Conservation (phyloP, 2,888 invertebrate genomes). For the Yponomeuta malinellus region DNA sequence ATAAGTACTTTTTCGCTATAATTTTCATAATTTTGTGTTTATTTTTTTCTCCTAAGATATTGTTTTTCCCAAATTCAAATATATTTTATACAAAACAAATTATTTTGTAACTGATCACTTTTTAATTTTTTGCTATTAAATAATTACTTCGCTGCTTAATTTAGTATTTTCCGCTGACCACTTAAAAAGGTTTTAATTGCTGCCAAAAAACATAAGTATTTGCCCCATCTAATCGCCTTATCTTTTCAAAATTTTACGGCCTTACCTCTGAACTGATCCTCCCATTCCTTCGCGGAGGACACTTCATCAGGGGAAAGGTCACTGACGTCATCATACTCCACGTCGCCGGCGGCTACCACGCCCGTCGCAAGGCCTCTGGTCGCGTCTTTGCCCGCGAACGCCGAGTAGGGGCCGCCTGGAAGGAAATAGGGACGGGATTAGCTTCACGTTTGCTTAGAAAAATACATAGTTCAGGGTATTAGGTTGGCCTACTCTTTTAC, state of each 20-base stretch:
- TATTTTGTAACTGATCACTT: too few species aligned
- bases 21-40: too few species aligned
- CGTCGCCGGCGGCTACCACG: constrained; percentile 53
- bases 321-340: constrained; percentile 62
- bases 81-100: too few species aligned
- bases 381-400: constrained; percentile 62
- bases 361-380: constrained; percentile 64
- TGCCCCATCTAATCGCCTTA: too few species aligned
- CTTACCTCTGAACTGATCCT: constrained; percentile 65
- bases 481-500: not conserved
- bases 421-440: constrained; percentile 19
- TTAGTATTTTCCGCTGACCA: too few species aligned
- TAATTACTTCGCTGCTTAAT: too few species aligned
- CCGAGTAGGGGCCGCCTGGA: constrained; percentile 65
- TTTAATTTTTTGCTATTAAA: too few species aligned
- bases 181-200: too few species aligned
- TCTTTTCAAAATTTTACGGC: not conserved
- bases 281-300: constrained; percentile 66
- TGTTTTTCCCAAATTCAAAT: too few species aligned
- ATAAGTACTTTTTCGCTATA: too few species aligned
- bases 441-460: not conserved
- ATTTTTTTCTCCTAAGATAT: too few species aligned
- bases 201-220: too few species aligned
- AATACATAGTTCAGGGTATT: not conserved
- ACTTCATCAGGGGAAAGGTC: constrained; percentile 57